Evolutionary conservation across 2,888 invertebrate genomes (phyloP).

Genomic region (Hyposoter didymator): DNA sequence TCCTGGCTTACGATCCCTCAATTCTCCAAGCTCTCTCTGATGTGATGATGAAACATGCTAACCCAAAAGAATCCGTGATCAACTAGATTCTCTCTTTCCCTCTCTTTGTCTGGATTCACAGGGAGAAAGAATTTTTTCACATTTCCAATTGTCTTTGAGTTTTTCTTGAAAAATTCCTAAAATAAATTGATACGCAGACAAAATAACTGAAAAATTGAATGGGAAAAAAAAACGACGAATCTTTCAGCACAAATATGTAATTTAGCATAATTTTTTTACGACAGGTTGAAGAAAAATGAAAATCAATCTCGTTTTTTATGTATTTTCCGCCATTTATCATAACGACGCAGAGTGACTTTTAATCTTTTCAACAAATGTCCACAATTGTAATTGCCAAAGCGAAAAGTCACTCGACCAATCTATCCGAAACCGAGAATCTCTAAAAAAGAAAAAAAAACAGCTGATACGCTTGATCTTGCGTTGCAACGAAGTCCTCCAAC

Average conservation of each 20-base stretch:
- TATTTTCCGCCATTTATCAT: not conserved
- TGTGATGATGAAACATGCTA: not conserved
- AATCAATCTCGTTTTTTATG: too few species aligned
- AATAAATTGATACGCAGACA: too few species aligned
- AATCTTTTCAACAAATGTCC: not conserved
- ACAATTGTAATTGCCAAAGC: not conserved
- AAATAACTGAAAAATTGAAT: too few species aligned
- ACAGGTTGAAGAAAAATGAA: too few species aligned
- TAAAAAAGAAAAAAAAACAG: not conserved
- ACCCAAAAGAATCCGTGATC: not conserved
- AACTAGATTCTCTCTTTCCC: not conserved
- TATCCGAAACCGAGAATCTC: not conserved
- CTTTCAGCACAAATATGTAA: too few species aligned
- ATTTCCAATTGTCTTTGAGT: too few species aligned
- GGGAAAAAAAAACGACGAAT: too few species aligned
- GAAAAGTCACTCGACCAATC: not conserved
- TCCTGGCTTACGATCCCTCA: not conserved
- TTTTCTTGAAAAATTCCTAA: too few species aligned
- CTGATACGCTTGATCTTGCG: not conserved
- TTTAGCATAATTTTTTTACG: too few species aligned
- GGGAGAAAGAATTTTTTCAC: too few species aligned
- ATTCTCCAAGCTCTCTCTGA: conserved; percentile 26
- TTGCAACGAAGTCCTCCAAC: not conserved
- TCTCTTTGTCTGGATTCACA: not conserved
- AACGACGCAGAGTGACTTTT: not conserved